These are phyloP conservation scores for Aphodius granarius DNA, from an alignment of 2,888 invertebrate genomes.

Conservation along the genomic window DNA sequence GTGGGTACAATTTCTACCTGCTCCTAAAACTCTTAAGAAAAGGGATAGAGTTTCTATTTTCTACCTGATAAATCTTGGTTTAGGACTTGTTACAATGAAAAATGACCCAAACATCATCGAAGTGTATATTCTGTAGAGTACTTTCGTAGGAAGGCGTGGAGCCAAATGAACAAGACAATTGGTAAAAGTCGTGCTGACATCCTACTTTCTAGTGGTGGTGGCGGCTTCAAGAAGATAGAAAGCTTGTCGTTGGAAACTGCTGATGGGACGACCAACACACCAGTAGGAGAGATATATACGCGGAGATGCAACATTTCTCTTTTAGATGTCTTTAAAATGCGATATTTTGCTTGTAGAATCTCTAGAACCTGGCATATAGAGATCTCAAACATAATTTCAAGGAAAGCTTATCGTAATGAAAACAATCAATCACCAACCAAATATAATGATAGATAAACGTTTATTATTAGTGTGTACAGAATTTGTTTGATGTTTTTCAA, in stretches of 20 bases:
- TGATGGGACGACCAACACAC: constrained; percentile 21
- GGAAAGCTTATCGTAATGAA: background rate
- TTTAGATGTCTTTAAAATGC: constrained; percentile 24
- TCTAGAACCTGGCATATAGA: no score
- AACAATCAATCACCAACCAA: no score
- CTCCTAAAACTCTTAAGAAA: background rate
- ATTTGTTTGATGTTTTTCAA: no score
- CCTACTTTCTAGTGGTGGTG: constrained; percentile 49
- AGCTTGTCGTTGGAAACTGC: constrained; percentile 15
- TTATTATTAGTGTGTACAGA: no score
- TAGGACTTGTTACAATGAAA: background rate
- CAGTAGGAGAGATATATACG: no score
- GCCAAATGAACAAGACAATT: constrained; percentile 38
- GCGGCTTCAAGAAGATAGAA: constrained; percentile 26
- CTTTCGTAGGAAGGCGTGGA: background rate
- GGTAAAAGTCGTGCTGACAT: constrained; percentile 53
- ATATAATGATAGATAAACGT: no score
- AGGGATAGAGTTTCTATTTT: background rate
- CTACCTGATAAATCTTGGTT: background rate
- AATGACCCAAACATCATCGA: background rate
- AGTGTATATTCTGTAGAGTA: background rate
- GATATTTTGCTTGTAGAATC: no score
- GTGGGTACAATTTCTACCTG: background rate
- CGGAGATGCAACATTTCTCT: constrained; percentile 29
- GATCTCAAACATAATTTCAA: background rate